Percentiles rank a stretch among this genome's conserved stretches.
Evolutionary conservation across 64 coral and sea anemone species (phyloP).

Genomic region (Dendronephthya gigantea): DNA sequence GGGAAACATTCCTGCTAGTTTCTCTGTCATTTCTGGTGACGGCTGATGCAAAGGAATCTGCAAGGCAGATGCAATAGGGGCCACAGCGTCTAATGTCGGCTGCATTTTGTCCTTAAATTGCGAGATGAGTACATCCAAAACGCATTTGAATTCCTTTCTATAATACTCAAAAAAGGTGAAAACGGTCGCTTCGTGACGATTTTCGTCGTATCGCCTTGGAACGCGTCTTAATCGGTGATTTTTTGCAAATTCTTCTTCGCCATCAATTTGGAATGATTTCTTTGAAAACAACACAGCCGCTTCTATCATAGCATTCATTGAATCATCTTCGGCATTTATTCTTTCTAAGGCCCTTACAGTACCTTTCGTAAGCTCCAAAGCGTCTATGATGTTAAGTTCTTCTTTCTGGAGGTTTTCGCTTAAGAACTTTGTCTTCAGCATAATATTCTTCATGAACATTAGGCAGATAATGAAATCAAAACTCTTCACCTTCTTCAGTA

Average conservation of each 20-base stretch:
- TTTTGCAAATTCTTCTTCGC: neutral
- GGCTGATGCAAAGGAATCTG: neutral
- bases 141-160: neutral
- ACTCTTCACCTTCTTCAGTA: neutral
- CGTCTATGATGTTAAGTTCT: neutral
- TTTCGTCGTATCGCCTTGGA: neutral
- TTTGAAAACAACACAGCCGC: neutral
- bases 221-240: neutral
- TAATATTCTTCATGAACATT: slow-evolving; percentile 1
- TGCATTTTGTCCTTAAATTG: neutral
- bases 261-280: neutral
- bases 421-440: neutral
- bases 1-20: neutral
- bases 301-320: neutral
- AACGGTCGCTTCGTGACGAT: neutral
- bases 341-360: neutral
- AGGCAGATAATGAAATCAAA: neutral
- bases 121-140: neutral
- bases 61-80: neutral
- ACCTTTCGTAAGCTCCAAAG: neutral
- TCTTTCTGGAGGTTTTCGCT: neutral
- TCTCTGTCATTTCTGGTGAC: neutral
- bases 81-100: neutral
- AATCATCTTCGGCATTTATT: neutral
- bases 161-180: neutral